These are phyloP conservation scores for Lasioglossum pauxillum DNA, from an alignment of 2,888 invertebrate genomes.

Conservation along the genomic window DNA sequence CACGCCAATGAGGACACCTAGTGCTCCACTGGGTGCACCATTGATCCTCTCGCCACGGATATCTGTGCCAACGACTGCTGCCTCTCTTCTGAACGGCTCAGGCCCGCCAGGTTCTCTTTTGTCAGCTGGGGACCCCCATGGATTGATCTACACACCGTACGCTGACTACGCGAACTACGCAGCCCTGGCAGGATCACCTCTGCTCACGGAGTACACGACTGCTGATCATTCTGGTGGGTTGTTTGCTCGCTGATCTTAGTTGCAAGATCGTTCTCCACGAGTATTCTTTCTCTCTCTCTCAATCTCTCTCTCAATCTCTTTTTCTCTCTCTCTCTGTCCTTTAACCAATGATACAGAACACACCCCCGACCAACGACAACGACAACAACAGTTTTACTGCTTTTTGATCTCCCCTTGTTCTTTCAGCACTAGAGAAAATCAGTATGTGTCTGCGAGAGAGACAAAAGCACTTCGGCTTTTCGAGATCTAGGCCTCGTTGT, in stretches of 20 bases:
- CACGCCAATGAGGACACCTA: conserved; percentile 87
- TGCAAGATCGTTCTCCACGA: conserved; percentile 78
- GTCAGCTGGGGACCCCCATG: conserved; percentile 90
- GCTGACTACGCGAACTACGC: conserved; percentile 96
- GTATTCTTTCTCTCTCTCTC: conserved; percentile 27
- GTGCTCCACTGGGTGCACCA: conserved; percentile 95
- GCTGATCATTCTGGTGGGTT: conserved; percentile 98
- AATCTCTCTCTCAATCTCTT: neutral
- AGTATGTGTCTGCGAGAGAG: conserved; percentile 1
- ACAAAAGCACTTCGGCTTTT: conserved; percentile 15
- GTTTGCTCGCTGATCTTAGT: conserved; percentile 92
- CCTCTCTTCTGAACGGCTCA: conserved; percentile 87
- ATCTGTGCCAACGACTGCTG: conserved; percentile 92
- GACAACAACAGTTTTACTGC: conserved; percentile 13
- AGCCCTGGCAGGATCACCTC: conserved; percentile 91
- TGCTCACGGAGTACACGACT: conserved; percentile 93
- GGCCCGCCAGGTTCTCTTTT: conserved; percentile 89
- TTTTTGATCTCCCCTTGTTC: conserved; percentile 17
- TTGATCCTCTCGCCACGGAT: conserved; percentile 96
- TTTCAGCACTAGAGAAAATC: conserved; percentile 1
- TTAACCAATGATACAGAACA: conserved; percentile 2
- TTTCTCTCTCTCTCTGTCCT: neutral
- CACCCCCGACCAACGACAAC: neutral
- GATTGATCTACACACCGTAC: conserved; percentile 95
- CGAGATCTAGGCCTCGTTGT: conserved; percentile 13